These are phyloP conservation scores for Mantis religiosa DNA, from an alignment of 2,888 invertebrate species.

Conservation along the genomic window DNA sequence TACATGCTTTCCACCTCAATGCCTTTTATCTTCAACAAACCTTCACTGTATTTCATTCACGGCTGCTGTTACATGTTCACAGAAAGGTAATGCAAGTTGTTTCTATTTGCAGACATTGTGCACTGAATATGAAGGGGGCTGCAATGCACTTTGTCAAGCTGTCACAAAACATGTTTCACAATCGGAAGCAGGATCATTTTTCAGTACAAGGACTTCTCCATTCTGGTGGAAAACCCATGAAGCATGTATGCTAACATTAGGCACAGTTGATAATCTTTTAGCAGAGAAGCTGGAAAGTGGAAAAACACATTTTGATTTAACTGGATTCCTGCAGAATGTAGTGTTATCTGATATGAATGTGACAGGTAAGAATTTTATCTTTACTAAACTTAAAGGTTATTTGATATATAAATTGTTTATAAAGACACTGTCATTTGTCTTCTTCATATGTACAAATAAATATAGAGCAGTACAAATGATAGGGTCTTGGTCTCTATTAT, in stretches of 20 bases:
- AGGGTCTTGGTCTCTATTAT: too few species aligned
- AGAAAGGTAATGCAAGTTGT: neutral
- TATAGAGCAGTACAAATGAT: too few species aligned
- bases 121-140: slow-evolving; percentile 53
- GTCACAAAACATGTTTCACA: slow-evolving; percentile 58
- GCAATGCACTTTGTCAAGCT: slow-evolving; percentile 54
- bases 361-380: slow-evolving; percentile 40
- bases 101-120: slow-evolving; percentile 42
- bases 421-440: too few species aligned
- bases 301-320: slow-evolving; percentile 40
- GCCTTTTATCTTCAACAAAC: too few species aligned
- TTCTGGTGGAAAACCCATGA: slow-evolving; percentile 66
- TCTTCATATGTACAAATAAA: too few species aligned
- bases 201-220: slow-evolving; percentile 43
- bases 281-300: slow-evolving; percentile 41
- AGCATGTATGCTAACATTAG: slow-evolving; percentile 60
- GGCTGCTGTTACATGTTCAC: too few species aligned
- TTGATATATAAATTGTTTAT: too few species aligned
- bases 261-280: slow-evolving; percentile 49
- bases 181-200: slow-evolving; percentile 42
- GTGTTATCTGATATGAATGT: slow-evolving; percentile 49
- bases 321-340: slow-evolving; percentile 47
- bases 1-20: too few species aligned
- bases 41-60: too few species aligned
- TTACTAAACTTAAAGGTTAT: neutral